A percentile compares a stretch with the other conserved stretches of the same genome.
phyloP scores from a whole-genome alignment of 2,797 vertebrate genomes.

The Macroramphosus scolopax region DNA sequence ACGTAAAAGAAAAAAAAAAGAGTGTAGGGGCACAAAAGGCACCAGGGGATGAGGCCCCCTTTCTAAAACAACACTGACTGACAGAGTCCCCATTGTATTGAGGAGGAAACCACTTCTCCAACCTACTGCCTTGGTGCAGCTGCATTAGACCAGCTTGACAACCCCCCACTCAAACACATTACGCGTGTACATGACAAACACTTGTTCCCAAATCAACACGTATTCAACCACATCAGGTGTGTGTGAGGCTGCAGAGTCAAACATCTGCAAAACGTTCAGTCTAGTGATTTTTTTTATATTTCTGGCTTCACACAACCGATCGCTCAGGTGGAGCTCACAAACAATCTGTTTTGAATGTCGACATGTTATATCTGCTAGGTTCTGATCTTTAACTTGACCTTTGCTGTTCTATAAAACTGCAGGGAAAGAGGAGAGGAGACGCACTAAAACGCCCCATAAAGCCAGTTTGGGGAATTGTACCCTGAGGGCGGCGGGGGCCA shows the following conservation, averaged over 20 bases:
- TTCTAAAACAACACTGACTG: conserved; percentile 78
- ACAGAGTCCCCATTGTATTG: conserved; percentile 77
- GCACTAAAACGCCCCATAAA: conserved; percentile 55
- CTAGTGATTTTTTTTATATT: background rate
- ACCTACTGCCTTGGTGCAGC: conserved; percentile 62
- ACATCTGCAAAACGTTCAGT: background rate
- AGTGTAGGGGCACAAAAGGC: conserved; percentile 65
- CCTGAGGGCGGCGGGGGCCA: conserved; percentile 54
- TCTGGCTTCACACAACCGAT: conserved; percentile 6
- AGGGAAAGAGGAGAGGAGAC: conserved; percentile 19
- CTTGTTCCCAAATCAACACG: conserved; percentile 9
- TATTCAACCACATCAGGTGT: background rate
- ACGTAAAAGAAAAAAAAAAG: conserved; percentile 19
- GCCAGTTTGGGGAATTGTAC: conserved; percentile 30
- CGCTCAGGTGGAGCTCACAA: background rate
- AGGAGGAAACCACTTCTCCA: conserved; percentile 72
- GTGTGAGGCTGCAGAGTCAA: no score
- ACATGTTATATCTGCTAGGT: conserved; percentile 32
- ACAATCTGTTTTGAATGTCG: conserved; percentile 1
- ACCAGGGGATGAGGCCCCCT: conserved; percentile 70
- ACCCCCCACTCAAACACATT: conserved; percentile 32
- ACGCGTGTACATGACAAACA: conserved; percentile 31
- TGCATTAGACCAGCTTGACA: conserved; percentile 54
- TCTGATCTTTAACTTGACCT: conserved; percentile 59
- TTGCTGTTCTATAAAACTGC: conserved; percentile 40